Evolutionary conservation across 2,888 invertebrate species (phyloP), one percentile per base, ranked within the genome.

Genomic region (Agriopis marginaria): DNA sequence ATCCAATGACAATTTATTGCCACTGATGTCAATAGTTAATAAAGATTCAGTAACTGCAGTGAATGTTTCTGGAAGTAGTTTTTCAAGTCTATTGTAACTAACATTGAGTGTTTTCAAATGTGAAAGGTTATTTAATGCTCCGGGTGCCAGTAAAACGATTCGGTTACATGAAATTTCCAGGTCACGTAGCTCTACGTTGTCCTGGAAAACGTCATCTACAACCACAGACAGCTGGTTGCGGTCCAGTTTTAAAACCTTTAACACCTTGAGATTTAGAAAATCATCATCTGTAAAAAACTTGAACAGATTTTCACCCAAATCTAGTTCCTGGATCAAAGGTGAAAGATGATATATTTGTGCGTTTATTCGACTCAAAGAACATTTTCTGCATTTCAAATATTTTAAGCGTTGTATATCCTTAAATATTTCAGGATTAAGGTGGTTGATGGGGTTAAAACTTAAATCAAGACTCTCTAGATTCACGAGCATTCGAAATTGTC

Each of bases 191-290:
- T 95, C 89, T n/a, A 84, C 82, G 77, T 96, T 95, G 72, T 93
- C 92, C 14, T 95, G 92, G 81, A 97, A 97, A 78, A 96, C 96
- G 82, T 96, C 94, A 87, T 97, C 97, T 58, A 97, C 95, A 63
- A 97, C 95, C 14, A 97, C 97, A 1, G 97, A 96, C 76, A 97
- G 87, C 85, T 96, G 96, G 91, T 97, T 97, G 23, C 97, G 97
- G 79, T 97, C 97, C 74, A 97, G 89, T 77, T 95, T 95, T 56
- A 97, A 89, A 76, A 91, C 95, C 81, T 94, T 95, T 47, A 97
- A 88, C 70, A 95, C 95, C 79, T 95, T 96, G 59, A 97, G 93
- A 82, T 96, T 96, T 77, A 95, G 94, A 84, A 96, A 97, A 85
- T 97, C 97, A 81, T 97, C 97, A 58, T 95, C 94, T 75, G 96